phyloP scores from a whole-genome alignment of 23 tunicate species.

The Ciona savignyi region DNA sequence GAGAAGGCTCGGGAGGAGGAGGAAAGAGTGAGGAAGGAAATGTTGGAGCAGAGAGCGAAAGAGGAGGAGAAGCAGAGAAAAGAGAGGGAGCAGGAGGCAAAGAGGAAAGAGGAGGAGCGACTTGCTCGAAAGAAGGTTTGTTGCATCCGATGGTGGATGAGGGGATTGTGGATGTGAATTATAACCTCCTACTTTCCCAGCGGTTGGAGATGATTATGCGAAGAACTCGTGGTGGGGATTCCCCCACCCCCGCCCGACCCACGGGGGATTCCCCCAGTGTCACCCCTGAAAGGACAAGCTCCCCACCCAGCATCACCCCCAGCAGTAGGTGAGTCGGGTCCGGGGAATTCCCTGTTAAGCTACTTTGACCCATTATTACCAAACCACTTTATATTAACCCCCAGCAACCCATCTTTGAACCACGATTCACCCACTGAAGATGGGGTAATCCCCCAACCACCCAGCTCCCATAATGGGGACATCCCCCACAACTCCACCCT shows the following conservation, averaged over 20 bases:
- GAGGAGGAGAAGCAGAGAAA: constrained; percentile 44
- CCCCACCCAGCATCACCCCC: constrained; percentile 35
- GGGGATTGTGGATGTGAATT: neutral
- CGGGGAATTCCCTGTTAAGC: no score
- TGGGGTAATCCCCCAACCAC: no score
- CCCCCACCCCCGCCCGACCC: constrained; percentile 15
- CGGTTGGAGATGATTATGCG: constrained; percentile 82
- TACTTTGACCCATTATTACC: no score
- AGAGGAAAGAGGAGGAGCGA: constrained; percentile 74
- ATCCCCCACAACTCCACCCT: no score
- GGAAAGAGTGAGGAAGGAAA: constrained; percentile 30
- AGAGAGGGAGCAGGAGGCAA: constrained; percentile 35
- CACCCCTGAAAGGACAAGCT: constrained; percentile 14
- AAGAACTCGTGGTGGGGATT: constrained; percentile 55
- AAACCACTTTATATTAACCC: no score
- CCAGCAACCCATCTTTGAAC: no score
- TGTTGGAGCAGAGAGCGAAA: constrained; percentile 27
- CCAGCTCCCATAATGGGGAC: no score
- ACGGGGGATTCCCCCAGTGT: neutral
- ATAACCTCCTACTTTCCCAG: constrained; percentile 21
- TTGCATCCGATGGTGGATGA: neutral
- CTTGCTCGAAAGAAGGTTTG: constrained; percentile 57
- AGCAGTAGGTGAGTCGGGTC: constrained; percentile 20
- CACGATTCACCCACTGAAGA: no score
- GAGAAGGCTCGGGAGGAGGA: constrained; percentile 26